phyloP scores from a whole-genome alignment of 30 jellyfish, hydroid and myxozoan species.

The Rhopilema esculentum region DNA sequence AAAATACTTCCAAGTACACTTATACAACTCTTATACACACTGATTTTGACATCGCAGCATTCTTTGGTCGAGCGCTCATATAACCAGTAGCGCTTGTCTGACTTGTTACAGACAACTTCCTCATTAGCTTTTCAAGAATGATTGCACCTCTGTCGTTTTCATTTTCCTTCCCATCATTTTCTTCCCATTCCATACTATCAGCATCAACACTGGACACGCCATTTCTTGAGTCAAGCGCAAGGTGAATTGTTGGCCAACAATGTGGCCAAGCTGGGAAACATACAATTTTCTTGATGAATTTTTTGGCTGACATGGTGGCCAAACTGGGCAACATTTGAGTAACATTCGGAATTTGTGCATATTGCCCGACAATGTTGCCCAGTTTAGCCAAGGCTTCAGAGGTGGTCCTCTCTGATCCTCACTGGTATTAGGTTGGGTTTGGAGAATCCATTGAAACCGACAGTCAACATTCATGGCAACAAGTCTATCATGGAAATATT shows the following conservation, averaged over 20 bases:
- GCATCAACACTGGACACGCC: neutral
- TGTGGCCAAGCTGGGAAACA: neutral
- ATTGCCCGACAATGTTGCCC: slow-evolving; percentile 12
- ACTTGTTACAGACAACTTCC: slow-evolving; percentile 8
- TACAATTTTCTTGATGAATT: slow-evolving; percentile 16
- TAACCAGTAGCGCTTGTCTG: neutral
- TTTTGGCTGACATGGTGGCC: slow-evolving; percentile 21
- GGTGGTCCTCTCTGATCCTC: too few species aligned
- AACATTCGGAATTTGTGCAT: slow-evolving; percentile 13
- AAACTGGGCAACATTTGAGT: slow-evolving; percentile 41
- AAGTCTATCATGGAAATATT: too few species aligned
- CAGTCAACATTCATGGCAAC: too few species aligned
- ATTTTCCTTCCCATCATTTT: too few species aligned
- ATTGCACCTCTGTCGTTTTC: slow-evolving; percentile 26
- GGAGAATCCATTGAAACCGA: too few species aligned
- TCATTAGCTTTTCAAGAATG: slow-evolving; percentile 8
- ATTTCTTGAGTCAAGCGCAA: neutral
- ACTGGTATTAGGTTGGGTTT: too few species aligned
- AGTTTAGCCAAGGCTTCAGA: too few species aligned
- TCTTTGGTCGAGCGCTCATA: slow-evolving; percentile 5
- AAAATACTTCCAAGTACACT: slow-evolving; percentile 36
- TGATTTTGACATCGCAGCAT: neutral
- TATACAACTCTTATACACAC: slow-evolving; percentile 23
- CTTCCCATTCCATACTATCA: neutral
- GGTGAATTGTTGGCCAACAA: neutral